phyloP scores from a whole-genome alignment of 2,888 invertebrate genomes.

The Folsomia candida region DNA sequence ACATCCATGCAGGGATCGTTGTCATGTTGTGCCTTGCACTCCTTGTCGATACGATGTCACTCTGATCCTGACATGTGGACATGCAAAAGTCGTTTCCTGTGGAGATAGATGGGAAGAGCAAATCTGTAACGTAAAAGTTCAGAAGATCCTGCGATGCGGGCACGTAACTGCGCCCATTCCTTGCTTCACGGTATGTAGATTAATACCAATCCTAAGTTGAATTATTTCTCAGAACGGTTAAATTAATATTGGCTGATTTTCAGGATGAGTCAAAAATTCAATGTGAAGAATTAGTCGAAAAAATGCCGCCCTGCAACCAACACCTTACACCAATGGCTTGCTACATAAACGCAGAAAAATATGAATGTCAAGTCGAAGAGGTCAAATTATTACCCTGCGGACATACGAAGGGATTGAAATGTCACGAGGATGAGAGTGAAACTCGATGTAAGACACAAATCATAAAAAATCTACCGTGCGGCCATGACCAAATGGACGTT shows the following conservation, averaged over 20 bases:
- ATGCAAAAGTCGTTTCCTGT: no score
- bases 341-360: slow-evolving; percentile 45
- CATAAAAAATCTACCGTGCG: slow-evolving; percentile 51
- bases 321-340: slow-evolving; percentile 54
- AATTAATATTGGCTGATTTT: no score
- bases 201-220: not conserved
- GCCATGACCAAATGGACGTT: slow-evolving; percentile 33
- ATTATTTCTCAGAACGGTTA: not conserved
- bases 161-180: not conserved
- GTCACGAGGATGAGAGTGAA: slow-evolving; percentile 52
- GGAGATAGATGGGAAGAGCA: not conserved
- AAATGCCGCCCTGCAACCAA: not conserved
- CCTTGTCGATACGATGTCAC: not conserved
- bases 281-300: not conserved
- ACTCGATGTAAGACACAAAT: slow-evolving; percentile 47
- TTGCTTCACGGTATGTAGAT: not conserved
- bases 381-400: slow-evolving; percentile 8
- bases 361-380: slow-evolving; percentile 41
- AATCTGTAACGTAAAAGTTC: not conserved
- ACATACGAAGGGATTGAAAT: slow-evolving; percentile 22
- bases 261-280: not conserved
- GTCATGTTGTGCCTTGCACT: not conserved
- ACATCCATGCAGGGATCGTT: not conserved
- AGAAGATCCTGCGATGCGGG: not conserved
- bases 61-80: not conserved